These are phyloP conservation scores for Callospermophilus lateralis DNA, from an alignment of 2,113 vertebrate species.

Conservation along the genomic window DNA sequence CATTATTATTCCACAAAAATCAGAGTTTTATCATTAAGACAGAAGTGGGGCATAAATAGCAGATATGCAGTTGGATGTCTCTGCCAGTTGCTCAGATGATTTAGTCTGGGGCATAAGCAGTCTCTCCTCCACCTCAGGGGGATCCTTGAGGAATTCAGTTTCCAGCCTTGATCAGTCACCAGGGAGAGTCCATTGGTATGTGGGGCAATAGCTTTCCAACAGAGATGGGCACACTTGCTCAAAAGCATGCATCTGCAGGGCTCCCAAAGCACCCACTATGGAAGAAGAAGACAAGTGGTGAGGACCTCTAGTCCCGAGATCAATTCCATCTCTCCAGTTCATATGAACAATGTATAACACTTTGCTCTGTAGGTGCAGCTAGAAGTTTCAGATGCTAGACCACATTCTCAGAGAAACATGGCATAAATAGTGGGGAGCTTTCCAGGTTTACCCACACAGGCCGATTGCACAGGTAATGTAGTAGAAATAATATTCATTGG, in stretches of 20 bases:
- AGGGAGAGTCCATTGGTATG: neutral
- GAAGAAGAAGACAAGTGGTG: neutral
- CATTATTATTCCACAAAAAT: neutral
- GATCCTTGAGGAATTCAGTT: neutral
- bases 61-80: neutral
- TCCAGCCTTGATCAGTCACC: neutral
- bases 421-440: neutral
- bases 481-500: constrained; percentile 55
- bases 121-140: neutral
- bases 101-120: neutral
- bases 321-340: neutral
- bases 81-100: neutral
- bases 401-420: neutral
- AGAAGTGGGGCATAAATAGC: neutral
- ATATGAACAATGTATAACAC: neutral
- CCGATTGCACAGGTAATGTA: constrained; percentile 32
- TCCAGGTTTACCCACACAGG: neutral
- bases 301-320: neutral
- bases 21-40: neutral
- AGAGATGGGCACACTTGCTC: neutral
- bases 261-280: neutral
- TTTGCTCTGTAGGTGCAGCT: neutral
- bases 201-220: too few relatives aligned
- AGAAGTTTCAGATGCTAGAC: neutral
- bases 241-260: neutral